Evolutionary conservation across 1,140 invertebrate genomes (phyloP).

Genomic region (Lutraria rhynchaena): DNA sequence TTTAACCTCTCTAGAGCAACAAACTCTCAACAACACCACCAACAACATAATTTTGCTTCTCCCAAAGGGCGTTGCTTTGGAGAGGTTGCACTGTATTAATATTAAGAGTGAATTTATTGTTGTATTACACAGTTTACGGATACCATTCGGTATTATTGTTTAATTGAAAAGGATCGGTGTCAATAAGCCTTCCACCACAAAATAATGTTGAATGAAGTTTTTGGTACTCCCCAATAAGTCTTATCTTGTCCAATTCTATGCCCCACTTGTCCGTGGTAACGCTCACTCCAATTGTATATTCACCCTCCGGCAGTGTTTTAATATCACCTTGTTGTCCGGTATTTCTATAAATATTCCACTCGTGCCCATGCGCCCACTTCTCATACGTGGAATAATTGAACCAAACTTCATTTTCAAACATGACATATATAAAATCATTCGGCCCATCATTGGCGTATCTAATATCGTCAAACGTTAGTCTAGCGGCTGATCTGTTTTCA

Average conservation of each 20-base stretch:
- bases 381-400: slow-evolving; percentile 16
- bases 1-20: too few relatives aligned
- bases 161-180: not conserved
- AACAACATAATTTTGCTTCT: too few relatives aligned
- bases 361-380: slow-evolving; percentile 51
- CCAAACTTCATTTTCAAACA: slow-evolving; percentile 38
- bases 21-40: too few relatives aligned
- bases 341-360: slow-evolving; percentile 53
- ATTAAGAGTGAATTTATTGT: too few relatives aligned
- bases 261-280: slow-evolving; percentile 51
- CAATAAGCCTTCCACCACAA: slow-evolving; percentile 31
- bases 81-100: too few relatives aligned
- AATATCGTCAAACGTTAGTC: slow-evolving; percentile 40
- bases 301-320: slow-evolving; percentile 29
- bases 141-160: not conserved
- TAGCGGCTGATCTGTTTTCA: slow-evolving; percentile 6
- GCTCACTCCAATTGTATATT: slow-evolving; percentile 34
- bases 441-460: slow-evolving; percentile 54
- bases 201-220: not conserved
- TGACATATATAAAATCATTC: slow-evolving; percentile 41
- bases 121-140: too few relatives aligned
- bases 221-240: slow-evolving; percentile 48
- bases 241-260: slow-evolving; percentile 47
- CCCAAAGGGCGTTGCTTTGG: too few relatives aligned
- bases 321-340: slow-evolving; percentile 29